Evolutionary conservation across 2,113 vertebrate species (phyloP).

Genomic region (Microcebus murinus): DNA sequence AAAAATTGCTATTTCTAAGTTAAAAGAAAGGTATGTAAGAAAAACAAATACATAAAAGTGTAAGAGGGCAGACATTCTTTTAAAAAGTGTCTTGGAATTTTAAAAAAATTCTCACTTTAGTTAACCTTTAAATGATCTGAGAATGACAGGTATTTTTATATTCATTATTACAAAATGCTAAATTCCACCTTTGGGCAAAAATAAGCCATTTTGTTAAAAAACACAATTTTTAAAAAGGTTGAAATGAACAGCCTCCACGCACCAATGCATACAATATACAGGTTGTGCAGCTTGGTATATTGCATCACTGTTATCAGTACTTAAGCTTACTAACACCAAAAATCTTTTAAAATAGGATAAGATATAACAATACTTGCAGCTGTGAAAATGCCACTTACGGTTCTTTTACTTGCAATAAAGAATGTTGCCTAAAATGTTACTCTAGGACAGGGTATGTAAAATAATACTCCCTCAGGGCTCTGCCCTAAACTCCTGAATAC

Average conservation of each 20-base stretch:
- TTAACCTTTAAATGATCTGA: slow-evolving; percentile 85
- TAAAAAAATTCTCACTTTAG: slow-evolving; percentile 77
- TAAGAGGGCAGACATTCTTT: slow-evolving; percentile 85
- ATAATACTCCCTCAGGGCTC: slow-evolving; percentile 90
- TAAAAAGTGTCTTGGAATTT: slow-evolving; percentile 79
- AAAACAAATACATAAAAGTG: slow-evolving; percentile 79
- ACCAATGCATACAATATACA: slow-evolving; percentile 83
- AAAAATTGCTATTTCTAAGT: slow-evolving; percentile 82
- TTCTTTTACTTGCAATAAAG: slow-evolving; percentile 86
- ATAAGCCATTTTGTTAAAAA: slow-evolving; percentile 89
- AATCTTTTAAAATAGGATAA: slow-evolving; percentile 81
- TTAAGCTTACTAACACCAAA: slow-evolving; percentile 76
- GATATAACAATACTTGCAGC: slow-evolving; percentile 78
- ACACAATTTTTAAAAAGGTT: slow-evolving; percentile 85
- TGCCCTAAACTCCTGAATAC: slow-evolving; percentile 94
- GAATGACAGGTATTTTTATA: slow-evolving; percentile 86
- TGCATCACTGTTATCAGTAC: slow-evolving; percentile 82
- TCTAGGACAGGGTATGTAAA: slow-evolving; percentile 82
- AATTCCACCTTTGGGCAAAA: slow-evolving; percentile 87
- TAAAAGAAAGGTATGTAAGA: slow-evolving; percentile 79
- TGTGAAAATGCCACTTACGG: slow-evolving; percentile 83
- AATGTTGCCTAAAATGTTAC: slow-evolving; percentile 91
- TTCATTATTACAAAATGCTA: slow-evolving; percentile 87
- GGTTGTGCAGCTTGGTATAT: slow-evolving; percentile 79
- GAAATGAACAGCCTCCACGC: slow-evolving; percentile 83